Conservation (phyloP, 2,113 vertebrate genomes). For the Excalfactoria chinensis region DNA sequence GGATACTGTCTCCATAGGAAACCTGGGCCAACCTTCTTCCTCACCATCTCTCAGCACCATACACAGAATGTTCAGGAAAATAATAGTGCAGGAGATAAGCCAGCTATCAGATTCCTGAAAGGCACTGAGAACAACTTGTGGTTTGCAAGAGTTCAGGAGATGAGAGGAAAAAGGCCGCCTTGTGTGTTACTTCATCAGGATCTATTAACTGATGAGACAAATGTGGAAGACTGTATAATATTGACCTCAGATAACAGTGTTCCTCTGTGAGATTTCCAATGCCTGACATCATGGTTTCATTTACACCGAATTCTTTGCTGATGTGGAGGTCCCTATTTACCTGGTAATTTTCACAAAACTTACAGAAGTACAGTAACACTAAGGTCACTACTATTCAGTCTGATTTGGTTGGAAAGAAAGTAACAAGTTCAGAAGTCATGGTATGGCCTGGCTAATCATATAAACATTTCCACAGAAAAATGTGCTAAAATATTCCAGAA, state of each 20-base stretch:
- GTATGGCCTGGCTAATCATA: neutral
- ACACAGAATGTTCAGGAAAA: neutral
- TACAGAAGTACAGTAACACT: neutral
- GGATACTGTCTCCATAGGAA: neutral
- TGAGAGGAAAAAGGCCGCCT: neutral
- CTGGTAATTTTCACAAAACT: conserved; percentile 18
- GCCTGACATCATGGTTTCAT: neutral
- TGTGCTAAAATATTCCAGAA: neutral
- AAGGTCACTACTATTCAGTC: neutral
- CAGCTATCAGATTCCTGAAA: neutral
- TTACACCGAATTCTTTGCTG: conserved; percentile 33
- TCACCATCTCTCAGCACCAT: neutral
- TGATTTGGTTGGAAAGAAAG: neutral
- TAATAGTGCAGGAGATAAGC: neutral
- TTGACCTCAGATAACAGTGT: neutral
- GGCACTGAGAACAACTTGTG: neutral
- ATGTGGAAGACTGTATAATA: neutral
- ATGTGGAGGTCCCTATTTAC: neutral
- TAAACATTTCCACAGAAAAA: neutral
- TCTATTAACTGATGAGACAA: neutral
- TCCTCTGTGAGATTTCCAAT: conserved; percentile 11
- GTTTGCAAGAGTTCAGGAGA: neutral
- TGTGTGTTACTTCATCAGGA: neutral
- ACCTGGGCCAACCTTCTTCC: neutral
- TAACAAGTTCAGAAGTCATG: neutral